Percentiles rank a stretch among this genome's conserved stretches.
Evolutionary conservation across 2,797 vertebrate genomes (phyloP).

Genomic region (Alosa sapidissima): DNA sequence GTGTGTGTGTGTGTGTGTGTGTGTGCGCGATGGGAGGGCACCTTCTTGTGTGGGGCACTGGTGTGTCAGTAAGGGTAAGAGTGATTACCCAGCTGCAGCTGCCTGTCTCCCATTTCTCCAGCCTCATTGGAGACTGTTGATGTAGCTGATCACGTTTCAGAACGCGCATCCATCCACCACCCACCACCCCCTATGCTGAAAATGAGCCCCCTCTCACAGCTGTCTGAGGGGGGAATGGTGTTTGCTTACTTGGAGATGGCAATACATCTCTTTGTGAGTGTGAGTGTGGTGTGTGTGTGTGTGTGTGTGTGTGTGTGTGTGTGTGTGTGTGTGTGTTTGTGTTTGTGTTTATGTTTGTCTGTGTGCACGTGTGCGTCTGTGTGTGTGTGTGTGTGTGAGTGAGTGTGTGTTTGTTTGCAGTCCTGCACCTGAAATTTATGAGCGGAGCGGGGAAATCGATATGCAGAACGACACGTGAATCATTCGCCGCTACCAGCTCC

Average conservation of each 20-base stretch:
- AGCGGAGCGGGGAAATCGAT: conserved; percentile 17
- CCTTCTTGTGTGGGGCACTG: neutral
- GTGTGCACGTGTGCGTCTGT: neutral
- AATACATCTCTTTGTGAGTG: neutral
- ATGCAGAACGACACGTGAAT: conserved; percentile 29
- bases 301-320: neutral
- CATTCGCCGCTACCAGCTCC: conserved; percentile 3
- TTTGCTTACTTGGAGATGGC: neutral
- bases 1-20: no score
- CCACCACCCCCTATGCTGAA: neutral
- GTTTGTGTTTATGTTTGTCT: neutral
- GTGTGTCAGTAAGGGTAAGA: neutral
- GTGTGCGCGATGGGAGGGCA: neutral
- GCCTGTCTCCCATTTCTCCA: neutral
- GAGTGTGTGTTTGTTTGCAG: neutral
- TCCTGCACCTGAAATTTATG: neutral
- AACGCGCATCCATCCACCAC: neutral
- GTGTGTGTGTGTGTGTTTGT: neutral
- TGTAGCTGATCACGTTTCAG: conserved; percentile 6
- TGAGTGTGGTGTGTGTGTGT: neutral
- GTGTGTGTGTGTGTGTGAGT: neutral
- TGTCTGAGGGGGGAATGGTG: neutral
- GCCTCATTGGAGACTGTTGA: neutral
- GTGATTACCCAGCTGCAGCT: neutral
- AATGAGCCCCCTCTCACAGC: neutral